Evolutionary conservation across 2,797 vertebrate genomes (phyloP).

Genomic region (Zalophus californianus): DNA sequence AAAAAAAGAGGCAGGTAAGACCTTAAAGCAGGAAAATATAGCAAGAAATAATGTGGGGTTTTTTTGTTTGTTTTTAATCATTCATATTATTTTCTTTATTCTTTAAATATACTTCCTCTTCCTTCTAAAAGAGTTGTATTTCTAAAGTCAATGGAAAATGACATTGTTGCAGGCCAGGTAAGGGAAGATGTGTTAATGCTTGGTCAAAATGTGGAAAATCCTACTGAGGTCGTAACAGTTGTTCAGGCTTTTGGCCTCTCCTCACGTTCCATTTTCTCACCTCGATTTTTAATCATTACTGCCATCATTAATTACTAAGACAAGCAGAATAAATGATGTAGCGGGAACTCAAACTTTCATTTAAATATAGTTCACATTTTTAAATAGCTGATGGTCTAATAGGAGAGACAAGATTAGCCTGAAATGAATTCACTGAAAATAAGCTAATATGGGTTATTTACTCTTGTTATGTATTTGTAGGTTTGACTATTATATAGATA

Average conservation of each 20-base stretch:
- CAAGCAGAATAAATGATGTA: not conserved
- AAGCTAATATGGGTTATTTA: conserved; percentile 23
- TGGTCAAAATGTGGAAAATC: conserved; percentile 9
- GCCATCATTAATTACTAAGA: not conserved
- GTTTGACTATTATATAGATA: not conserved
- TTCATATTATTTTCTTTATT: conserved; percentile 52
- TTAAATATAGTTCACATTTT: conserved; percentile 40
- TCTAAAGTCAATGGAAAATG: conserved; percentile 41
- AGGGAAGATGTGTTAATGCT: not conserved
- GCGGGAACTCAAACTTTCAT: not conserved
- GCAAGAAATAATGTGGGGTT: not conserved
- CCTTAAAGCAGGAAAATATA: conserved; percentile 34
- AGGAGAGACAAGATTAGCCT: not conserved
- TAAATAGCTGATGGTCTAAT: not conserved
- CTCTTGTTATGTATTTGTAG: conserved; percentile 21
- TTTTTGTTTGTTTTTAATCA: conserved; percentile 38
- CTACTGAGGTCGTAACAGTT: not conserved
- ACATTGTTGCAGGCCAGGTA: not conserved
- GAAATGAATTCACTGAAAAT: conserved; percentile 52
- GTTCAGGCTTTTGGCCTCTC: not conserved
- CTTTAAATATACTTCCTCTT: conserved; percentile 22
- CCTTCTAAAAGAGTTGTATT: not conserved
- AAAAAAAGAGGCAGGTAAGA: conserved; percentile 7
- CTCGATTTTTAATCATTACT: not conserved
- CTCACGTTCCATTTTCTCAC: not conserved